Percentiles rank a stretch among this genome's conserved stretches.
phyloP scores from a whole-genome alignment of 2,888 invertebrate genomes.

The Bhutanitis thaidina region DNA sequence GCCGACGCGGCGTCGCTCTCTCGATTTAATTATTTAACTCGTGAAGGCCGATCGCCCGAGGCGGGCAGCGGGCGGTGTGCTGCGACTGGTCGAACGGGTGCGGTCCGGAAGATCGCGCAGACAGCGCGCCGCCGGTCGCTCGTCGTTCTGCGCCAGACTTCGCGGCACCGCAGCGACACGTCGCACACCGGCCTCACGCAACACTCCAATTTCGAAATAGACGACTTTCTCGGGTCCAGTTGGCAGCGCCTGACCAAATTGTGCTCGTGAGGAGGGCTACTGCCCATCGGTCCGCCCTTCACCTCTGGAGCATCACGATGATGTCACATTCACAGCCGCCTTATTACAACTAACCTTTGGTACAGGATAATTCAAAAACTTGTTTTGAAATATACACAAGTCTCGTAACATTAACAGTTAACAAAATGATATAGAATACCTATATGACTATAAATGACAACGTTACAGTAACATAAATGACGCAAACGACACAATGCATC shows the following conservation, averaged over 20 bases:
- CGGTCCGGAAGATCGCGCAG: constrained; percentile 75
- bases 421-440: too few species aligned
- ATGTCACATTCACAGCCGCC: constrained; percentile 7
- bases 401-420: neutral
- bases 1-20: constrained; percentile 51
- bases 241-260: constrained; percentile 46
- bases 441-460: neutral
- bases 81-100: constrained; percentile 77
- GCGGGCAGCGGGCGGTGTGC: constrained; percentile 70
- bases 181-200: constrained; percentile 62
- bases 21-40: constrained; percentile 75
- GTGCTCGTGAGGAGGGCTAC: constrained; percentile 14
- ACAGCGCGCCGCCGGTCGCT: constrained; percentile 73
- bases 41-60: constrained; percentile 77
- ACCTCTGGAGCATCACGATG: constrained; percentile 23
- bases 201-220: constrained; percentile 73
- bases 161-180: constrained; percentile 73
- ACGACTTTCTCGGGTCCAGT: constrained; percentile 70
- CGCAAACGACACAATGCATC: constrained; percentile 7
- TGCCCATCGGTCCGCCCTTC: constrained; percentile 29
- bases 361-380: constrained; percentile 28
- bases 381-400: constrained; percentile 15
- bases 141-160: constrained; percentile 55
- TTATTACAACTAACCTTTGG: constrained; percentile 28
- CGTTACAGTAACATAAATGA: neutral